phyloP scores from a whole-genome alignment of 2,888 invertebrate species.

The Papilio elwesi region DNA sequence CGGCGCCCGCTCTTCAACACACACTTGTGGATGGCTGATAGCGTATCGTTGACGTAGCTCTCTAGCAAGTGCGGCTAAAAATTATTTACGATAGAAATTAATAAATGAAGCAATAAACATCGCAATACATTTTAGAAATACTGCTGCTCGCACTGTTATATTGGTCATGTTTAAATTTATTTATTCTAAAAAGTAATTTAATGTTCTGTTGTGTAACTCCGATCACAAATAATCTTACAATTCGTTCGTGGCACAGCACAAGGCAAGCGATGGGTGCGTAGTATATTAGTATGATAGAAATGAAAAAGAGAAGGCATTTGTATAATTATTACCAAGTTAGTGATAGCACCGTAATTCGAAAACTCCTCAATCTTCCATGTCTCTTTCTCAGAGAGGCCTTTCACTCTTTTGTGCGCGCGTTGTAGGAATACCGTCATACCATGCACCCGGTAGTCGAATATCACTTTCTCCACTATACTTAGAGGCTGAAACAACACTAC shows the following conservation, averaged over 20 bases:
- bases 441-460: conserved; percentile 93
- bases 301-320: conserved; percentile 23
- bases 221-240: too few relatives aligned
- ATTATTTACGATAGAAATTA: conserved; percentile 2
- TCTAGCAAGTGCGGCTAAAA: conserved; percentile 71
- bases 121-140: too few relatives aligned
- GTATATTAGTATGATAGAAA: not conserved
- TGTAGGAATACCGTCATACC: conserved; percentile 94
- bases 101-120: conserved; percentile 23
- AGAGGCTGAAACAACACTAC: conserved; percentile 81
- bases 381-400: conserved; percentile 88
- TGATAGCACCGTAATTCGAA: conserved; percentile 93
- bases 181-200: too few relatives aligned
- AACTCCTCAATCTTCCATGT: conserved; percentile 94
- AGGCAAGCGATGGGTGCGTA: too few relatives aligned
- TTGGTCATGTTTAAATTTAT: too few relatives aligned
- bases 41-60: conserved; percentile 67
- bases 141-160: too few relatives aligned
- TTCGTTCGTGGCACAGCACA: too few relatives aligned
- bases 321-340: conserved; percentile 85
- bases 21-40: conserved; percentile 75
- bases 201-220: too few relatives aligned
- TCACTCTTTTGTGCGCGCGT: conserved; percentile 91
- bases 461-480: conserved; percentile 92
- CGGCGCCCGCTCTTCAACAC: conserved; percentile 67